Conservation (phyloP, 2,888 invertebrate genomes). For the Melinaea menophilus region DNA sequence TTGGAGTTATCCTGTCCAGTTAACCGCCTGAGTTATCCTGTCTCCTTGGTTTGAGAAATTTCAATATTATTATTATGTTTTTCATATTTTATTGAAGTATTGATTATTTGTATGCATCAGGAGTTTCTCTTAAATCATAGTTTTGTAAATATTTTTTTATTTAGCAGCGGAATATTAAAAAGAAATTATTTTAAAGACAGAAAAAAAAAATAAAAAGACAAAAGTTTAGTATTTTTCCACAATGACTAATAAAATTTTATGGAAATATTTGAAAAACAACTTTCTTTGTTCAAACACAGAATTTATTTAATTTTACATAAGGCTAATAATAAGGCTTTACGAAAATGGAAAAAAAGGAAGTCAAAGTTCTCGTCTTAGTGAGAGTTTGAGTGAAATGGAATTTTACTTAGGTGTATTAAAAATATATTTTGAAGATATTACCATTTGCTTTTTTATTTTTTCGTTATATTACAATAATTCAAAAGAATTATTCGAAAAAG, state of each 20-base stretch:
- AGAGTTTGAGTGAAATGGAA: constrained; percentile 17
- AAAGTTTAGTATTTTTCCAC: constrained; percentile 35
- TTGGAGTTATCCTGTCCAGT: too few species aligned
- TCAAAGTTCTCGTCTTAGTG: constrained; percentile 19
- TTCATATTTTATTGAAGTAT: too few species aligned
- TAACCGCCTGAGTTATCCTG: too few species aligned
- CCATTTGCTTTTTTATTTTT: too few species aligned
- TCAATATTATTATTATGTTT: too few species aligned
- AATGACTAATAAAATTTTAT: constrained; percentile 48
- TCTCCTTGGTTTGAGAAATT: too few species aligned
- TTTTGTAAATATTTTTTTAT: not conserved
- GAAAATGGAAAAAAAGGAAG: constrained; percentile 22
- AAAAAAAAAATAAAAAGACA: constrained; percentile 26
- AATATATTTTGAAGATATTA: too few species aligned
- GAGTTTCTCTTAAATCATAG: not conserved
- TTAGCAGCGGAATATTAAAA: not conserved
- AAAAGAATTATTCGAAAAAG: too few species aligned
- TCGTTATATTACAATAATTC: too few species aligned
- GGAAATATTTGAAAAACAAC: constrained; percentile 39
- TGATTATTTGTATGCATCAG: too few species aligned
- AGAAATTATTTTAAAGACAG: not conserved
- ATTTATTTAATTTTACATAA: constrained; percentile 30
- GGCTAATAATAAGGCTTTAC: constrained; percentile 7
- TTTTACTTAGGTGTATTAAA: not conserved
- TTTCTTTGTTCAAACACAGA: constrained; percentile 44